Conservation (phyloP, 2,888 invertebrate species). For the Melipona bicolor region DNA sequence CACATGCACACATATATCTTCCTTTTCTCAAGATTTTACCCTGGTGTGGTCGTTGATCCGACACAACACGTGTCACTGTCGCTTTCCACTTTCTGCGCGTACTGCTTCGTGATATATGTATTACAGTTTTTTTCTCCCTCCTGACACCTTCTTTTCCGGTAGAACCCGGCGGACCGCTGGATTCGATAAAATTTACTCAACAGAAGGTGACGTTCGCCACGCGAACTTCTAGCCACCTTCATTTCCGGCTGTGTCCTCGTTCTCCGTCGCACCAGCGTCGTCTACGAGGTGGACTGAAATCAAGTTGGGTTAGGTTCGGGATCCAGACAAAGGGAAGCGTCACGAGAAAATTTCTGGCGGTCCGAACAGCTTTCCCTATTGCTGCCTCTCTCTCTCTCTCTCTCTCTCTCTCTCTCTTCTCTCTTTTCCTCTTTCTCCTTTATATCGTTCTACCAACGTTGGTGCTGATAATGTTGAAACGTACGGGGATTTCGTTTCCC, state of each 20-base stretch:
- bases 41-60: conserved; percentile 19
- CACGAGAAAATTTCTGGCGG: conserved; percentile 45
- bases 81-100: conserved; percentile 25
- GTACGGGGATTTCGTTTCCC: conserved; percentile 29
- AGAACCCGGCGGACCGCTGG: conserved; percentile 50
- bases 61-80: conserved; percentile 28
- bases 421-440: conserved; percentile 12
- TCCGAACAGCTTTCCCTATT: conserved; percentile 17
- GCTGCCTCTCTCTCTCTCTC: conserved; percentile 16
- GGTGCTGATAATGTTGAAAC: conserved; percentile 13
- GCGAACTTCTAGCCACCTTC: conserved; percentile 57
- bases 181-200: conserved; percentile 60
- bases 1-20: background rate
- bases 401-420: background rate
- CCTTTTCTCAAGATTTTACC: conserved; percentile 12
- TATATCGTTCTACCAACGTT: conserved; percentile 1
- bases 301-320: conserved; percentile 56
- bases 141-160: conserved; percentile 4
- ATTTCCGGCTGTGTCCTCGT: conserved; percentile 49
- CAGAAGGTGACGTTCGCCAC: conserved; percentile 61
- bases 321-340: conserved; percentile 58
- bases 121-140: conserved; percentile 15
- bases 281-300: conserved; percentile 48
- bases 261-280: conserved; percentile 20
- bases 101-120: conserved; percentile 16